These are phyloP conservation scores for Cotesia congregata DNA, from an alignment of 2,888 invertebrate genomes.

Conservation along the genomic window DNA sequence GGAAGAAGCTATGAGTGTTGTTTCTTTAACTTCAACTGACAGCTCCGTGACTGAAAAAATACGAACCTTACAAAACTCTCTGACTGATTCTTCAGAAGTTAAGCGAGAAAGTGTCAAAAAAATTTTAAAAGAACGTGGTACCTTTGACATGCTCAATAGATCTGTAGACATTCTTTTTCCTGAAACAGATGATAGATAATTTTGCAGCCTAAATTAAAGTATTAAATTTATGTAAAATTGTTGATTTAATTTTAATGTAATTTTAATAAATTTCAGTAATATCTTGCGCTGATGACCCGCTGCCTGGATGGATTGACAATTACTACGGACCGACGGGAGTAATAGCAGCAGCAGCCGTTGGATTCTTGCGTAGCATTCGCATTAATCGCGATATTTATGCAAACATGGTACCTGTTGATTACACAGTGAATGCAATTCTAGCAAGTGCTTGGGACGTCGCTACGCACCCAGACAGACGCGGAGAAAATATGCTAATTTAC, in stretches of 20 bases:
- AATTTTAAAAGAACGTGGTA: slow-evolving; percentile 8
- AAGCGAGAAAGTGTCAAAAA: neutral
- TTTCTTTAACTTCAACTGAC: slow-evolving; percentile 50
- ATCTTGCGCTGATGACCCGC: slow-evolving; percentile 75
- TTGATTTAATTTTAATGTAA: neutral
- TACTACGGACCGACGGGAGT: slow-evolving; percentile 83
- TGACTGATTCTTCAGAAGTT: neutral
- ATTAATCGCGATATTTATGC: slow-evolving; percentile 76
- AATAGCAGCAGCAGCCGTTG: slow-evolving; percentile 76
- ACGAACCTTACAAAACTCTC: neutral
- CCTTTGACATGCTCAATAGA: slow-evolving; percentile 26
- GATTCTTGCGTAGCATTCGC: slow-evolving; percentile 78
- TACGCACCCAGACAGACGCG: slow-evolving; percentile 58
- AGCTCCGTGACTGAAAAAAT: neutral
- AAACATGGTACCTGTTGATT: slow-evolving; percentile 83
- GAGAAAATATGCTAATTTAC: slow-evolving; percentile 77
- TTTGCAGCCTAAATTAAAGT: neutral
- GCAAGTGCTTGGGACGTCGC: slow-evolving; percentile 76
- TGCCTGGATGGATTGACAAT: slow-evolving; percentile 84
- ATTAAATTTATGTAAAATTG: neutral
- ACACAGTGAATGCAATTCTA: slow-evolving; percentile 79
- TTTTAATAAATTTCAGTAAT: slow-evolving; percentile 70
- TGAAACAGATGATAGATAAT: slow-evolving; percentile 25
- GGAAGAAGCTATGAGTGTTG: slow-evolving; percentile 53
- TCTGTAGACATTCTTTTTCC: slow-evolving; percentile 46